Percentiles rank a stretch among this genome's conserved stretches.
Evolutionary conservation across 2,113 vertebrate genomes (phyloP).

Genomic region (Labrus mixtus): DNA sequence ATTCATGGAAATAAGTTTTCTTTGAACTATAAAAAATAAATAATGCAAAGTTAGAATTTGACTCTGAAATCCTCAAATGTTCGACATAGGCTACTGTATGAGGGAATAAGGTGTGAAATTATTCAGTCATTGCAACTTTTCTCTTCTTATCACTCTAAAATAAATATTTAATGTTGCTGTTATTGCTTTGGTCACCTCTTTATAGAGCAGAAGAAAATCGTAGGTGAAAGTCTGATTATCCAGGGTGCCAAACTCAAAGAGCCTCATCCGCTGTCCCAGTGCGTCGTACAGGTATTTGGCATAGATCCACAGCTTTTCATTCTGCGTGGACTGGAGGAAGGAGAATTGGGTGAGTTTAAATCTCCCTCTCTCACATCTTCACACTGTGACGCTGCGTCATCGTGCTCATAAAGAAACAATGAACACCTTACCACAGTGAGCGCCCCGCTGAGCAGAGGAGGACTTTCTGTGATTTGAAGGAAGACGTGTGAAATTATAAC

Average conservation of each 20-base stretch:
- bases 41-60: too few relatives aligned
- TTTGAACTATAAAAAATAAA: too few relatives aligned
- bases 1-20: too few relatives aligned
- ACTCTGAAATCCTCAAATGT: too few relatives aligned
- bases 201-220: slow-evolving; percentile 77
- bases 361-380: not conserved
- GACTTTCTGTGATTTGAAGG: slow-evolving; percentile 63
- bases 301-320: slow-evolving; percentile 45
- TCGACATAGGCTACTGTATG: too few relatives aligned
- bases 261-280: slow-evolving; percentile 48
- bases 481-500: not conserved
- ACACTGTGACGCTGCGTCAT: too few relatives aligned
- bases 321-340: slow-evolving; percentile 70
- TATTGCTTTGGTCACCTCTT: slow-evolving; percentile 67
- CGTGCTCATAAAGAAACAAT: not conserved
- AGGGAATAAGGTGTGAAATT: too few relatives aligned
- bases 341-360: not conserved
- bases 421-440: slow-evolving; percentile 71
- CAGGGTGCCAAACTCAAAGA: slow-evolving; percentile 50
- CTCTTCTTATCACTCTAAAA: too few relatives aligned
- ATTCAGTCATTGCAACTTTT: too few relatives aligned
- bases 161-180: too few relatives aligned
- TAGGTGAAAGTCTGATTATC: slow-evolving; percentile 50
- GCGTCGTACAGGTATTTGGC: slow-evolving; percentile 76
- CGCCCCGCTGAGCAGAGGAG: slow-evolving; percentile 70